Conservation (phyloP, 2,888 invertebrate species). For the Parthenolecanium corni region DNA sequence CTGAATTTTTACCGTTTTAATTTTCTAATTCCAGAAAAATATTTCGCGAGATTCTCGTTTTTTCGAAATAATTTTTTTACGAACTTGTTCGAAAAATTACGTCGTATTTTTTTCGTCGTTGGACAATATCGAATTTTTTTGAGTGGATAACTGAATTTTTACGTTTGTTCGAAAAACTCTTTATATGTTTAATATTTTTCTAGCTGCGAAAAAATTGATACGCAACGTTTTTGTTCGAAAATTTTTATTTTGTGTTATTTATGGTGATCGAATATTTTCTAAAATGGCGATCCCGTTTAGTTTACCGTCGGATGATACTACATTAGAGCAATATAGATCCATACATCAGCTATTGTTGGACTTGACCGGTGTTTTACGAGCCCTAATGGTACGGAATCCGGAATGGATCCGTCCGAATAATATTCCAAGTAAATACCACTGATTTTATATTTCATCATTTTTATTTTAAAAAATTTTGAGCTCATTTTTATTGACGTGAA, state of each 20-base stretch:
- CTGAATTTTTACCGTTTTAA: background rate
- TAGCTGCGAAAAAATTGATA: background rate
- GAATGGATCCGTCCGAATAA: background rate
- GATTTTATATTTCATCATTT: background rate
- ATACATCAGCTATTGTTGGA: constrained; percentile 25
- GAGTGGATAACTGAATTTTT: constrained; percentile 3
- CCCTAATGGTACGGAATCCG: background rate
- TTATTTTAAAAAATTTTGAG: background rate
- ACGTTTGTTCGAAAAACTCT: background rate
- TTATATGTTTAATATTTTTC: background rate
- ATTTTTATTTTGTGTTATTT: constrained; percentile 1
- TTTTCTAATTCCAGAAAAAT: background rate
- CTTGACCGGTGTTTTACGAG: constrained; percentile 6
- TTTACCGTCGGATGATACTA: constrained; percentile 18
- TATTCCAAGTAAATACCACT: background rate
- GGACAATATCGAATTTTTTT: background rate
- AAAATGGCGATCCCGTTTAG: constrained; percentile 26
- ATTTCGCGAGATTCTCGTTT: background rate
- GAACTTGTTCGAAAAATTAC: too few species aligned
- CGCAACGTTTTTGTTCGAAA: background rate
- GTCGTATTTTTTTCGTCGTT: background rate
- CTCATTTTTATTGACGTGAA: background rate
- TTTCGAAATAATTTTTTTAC: background rate
- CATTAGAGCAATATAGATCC: constrained; percentile 15
- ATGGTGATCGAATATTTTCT: background rate